Conservation (phyloP, 2,113 vertebrate genomes). For the Chloropsis hardwickii region DNA sequence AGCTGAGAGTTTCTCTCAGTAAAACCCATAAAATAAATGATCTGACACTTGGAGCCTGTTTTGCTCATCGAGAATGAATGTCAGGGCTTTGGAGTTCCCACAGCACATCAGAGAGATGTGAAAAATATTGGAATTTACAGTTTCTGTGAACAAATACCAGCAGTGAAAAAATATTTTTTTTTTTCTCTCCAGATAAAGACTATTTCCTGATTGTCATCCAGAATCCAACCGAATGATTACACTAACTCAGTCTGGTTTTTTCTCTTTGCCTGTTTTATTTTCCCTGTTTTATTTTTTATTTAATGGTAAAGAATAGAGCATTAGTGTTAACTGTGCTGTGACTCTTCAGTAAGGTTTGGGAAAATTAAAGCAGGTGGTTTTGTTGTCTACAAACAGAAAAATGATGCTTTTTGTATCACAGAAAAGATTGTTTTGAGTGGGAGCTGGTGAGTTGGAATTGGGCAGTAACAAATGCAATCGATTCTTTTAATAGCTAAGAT, state of each 20-base stretch:
- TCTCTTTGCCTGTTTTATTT: neutral
- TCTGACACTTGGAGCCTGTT: neutral
- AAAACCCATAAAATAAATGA: neutral
- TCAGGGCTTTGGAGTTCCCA: neutral
- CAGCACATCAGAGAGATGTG: neutral
- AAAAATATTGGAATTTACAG: neutral
- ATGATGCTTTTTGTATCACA: neutral
- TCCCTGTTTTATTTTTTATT: constrained; percentile 51
- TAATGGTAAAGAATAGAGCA: constrained; percentile 46
- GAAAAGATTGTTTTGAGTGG: neutral
- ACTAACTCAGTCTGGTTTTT: neutral
- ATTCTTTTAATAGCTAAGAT: neutral
- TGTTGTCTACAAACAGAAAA: neutral
- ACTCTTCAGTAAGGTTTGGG: neutral
- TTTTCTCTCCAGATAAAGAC: constrained; percentile 87
- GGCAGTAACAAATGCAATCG: neutral
- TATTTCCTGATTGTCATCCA: constrained; percentile 97
- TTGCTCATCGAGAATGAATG: neutral
- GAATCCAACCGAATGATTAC: constrained; percentile 84
- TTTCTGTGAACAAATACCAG: neutral
- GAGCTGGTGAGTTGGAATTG: neutral
- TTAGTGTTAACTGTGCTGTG: constrained; percentile 27
- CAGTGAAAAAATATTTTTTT: neutral
- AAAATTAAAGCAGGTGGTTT: neutral
- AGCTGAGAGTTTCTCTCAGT: neutral